Evolutionary conservation across 2,888 invertebrate species (phyloP).

Genomic region (Nomada ruficornis): DNA sequence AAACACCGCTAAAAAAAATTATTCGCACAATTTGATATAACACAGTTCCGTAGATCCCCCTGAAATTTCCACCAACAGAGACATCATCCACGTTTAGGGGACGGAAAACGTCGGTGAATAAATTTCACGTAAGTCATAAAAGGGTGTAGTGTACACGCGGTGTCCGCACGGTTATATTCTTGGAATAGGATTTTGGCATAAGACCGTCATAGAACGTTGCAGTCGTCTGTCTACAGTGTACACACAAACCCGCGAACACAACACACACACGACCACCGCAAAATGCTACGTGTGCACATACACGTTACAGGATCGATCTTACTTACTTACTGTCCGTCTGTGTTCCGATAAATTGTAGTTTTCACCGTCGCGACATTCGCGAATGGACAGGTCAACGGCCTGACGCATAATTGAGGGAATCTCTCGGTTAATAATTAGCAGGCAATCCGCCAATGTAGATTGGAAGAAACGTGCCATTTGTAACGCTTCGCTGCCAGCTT

Average conservation of each 20-base stretch:
- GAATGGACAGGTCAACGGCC: conserved; percentile 50
- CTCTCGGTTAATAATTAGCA: conserved; percentile 50
- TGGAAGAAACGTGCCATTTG: conserved; percentile 46
- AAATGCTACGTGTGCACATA: conserved; percentile 8
- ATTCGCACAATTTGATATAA: background rate
- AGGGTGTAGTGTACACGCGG: background rate
- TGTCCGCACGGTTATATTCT: conserved; percentile 18
- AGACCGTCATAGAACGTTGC: conserved; percentile 42
- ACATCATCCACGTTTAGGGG: background rate
- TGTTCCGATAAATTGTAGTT: conserved; percentile 42
- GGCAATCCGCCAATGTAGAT: conserved; percentile 46
- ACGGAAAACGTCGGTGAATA: conserved; percentile 1
- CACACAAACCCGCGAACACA: too few relatives aligned
- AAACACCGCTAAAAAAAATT: too few relatives aligned
- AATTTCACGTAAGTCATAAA: conserved; percentile 37
- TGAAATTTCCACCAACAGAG: background rate
- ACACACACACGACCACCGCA: background rate
- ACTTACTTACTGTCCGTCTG: conserved; percentile 28
- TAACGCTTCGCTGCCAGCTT: conserved; percentile 48
- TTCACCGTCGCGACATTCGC: conserved; percentile 47
- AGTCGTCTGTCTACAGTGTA: conserved; percentile 32
- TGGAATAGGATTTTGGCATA: conserved; percentile 46
- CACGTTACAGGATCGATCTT: conserved; percentile 45
- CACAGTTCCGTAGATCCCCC: background rate
- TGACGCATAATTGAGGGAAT: conserved; percentile 44